Evolutionary conservation across 2,797 vertebrate species (phyloP), one percentile per base, ranked within the genome.

Genomic region (Characodon lateralis): DNA sequence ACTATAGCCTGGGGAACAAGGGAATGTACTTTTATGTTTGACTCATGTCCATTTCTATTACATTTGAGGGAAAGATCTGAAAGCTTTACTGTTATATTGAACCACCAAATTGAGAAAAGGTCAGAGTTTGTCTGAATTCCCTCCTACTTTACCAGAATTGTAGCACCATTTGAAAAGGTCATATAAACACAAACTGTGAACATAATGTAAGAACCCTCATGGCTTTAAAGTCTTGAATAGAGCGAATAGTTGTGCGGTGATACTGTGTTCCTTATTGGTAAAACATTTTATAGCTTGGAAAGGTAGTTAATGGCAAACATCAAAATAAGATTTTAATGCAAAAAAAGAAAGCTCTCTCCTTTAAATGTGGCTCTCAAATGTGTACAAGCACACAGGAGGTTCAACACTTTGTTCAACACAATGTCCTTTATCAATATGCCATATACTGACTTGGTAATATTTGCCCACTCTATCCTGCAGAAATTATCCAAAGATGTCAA

Each of bases 111-210:
- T 81, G 80, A 78, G 76, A 84, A 76, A 84, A 87, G 88, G 80
- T 89, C 79, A 91, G 68, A 55, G 66, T 79, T 84, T 85, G 0
- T 85, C 74, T 85, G 80, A 87, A 80, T 88, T 74, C 77, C 81
- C 80, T 14, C 10, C 56, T 2, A 70, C 85, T 78, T 87, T 84
- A 87, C 79, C 76, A 31, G 31, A 59, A 58, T 20, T 35, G 2
- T 28, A 59, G 72, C 73, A 78, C 58, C 77, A 72, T 81, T 83
- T 80, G 85, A 78, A 89, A 92, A 93, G 90, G 90, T 92, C 88
- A 87, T 72, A 55, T 71, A 63, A 85, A 87, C 82, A 26, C 72
- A 68, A 78, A 74, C 35, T 84, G 82, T 82, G 83, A 89, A 83
- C 84, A 85, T 72, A 81, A 85, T 81, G 72, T 77, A 86, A 71